phyloP scores from a whole-genome alignment of 1,140 invertebrate genomes.

The Zaprionus nigranus region DNA sequence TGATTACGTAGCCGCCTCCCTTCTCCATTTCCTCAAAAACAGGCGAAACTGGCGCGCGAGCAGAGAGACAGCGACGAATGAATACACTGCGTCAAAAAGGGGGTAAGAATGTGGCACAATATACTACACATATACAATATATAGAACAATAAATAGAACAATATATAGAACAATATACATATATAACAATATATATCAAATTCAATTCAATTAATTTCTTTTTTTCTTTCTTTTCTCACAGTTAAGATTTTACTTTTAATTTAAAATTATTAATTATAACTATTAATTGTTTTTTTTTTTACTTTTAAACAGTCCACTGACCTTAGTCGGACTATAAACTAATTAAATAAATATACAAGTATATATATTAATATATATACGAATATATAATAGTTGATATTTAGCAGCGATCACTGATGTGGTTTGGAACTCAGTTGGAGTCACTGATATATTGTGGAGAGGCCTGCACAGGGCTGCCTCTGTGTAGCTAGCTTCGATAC shows the following conservation, averaged over 20 bases:
- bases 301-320: no score
- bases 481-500: neutral
- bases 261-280: no score
- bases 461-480: neutral
- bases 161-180: neutral
- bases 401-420: neutral
- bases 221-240: no score
- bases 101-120: neutral
- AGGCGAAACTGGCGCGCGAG: constrained; percentile 19
- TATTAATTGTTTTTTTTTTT: no score
- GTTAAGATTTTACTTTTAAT: no score
- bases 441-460: neutral
- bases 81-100: constrained; percentile 16
- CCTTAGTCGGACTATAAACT: no score
- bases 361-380: no score
- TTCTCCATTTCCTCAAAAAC: constrained; percentile 44
- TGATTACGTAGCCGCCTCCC: constrained; percentile 73
- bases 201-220: no score
- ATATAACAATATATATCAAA: no score
- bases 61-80: neutral
- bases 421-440: neutral
- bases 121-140: neutral
- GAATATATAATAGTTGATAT: no score
- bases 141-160: no score
- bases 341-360: no score